These are phyloP conservation scores for Diacarnus erythraeanus DNA, from an alignment of 37 sponge, comb jelly and placozoan species.

Conservation along the genomic window DNA sequence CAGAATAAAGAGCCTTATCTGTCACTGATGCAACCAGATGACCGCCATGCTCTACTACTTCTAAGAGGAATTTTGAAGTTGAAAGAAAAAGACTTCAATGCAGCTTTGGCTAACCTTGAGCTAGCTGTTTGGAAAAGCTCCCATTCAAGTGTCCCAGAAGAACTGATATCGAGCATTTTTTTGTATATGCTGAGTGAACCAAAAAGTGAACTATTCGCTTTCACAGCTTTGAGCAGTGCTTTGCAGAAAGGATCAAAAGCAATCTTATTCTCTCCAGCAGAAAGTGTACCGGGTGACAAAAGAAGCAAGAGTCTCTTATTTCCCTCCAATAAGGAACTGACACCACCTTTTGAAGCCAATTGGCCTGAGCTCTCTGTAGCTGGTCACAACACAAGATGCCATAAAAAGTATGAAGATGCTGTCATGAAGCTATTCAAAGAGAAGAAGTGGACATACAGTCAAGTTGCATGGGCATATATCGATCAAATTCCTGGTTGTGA, in stretches of 20 bases:
- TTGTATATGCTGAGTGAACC: neutral
- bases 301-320: neutral
- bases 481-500: constrained; percentile 48
- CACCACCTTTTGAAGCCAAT: constrained; percentile 15
- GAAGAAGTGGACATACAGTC: constrained; percentile 20
- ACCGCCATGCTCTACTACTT: neutral
- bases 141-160: neutral
- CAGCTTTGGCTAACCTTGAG: neutral
- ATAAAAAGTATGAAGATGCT: constrained; percentile 47
- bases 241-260: neutral
- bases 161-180: neutral
- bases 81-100: neutral
- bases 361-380: constrained; percentile 42
- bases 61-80: neutral
- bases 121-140: neutral
- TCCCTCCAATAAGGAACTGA: neutral
- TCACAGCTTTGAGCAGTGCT: neutral
- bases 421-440: constrained; percentile 29
- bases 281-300: neutral
- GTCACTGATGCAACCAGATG: neutral
- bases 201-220: neutral
- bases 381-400: constrained; percentile 21
- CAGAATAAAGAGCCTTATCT: neutral
- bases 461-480: constrained; percentile 62
- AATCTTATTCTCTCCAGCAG: neutral